Conservation (phyloP, 1,140 invertebrate genomes). For the Heliconius eleuchia region DNA sequence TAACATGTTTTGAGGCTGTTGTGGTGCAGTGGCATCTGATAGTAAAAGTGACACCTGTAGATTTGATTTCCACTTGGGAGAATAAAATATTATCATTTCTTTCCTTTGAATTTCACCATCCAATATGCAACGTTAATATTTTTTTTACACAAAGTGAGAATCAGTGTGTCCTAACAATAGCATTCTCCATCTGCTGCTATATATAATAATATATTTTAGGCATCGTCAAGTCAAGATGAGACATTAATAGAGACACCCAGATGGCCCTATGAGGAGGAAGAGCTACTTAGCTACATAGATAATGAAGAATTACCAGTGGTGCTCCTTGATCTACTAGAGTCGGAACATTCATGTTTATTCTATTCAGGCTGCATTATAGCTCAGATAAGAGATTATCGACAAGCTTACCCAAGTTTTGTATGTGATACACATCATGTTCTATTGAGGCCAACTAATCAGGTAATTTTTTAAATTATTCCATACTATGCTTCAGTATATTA, state of each 20-base stretch:
- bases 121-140: no score
- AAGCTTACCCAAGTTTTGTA: constrained; percentile 86
- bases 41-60: no score
- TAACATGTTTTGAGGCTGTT: not conserved
- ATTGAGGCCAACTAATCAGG: constrained; percentile 93
- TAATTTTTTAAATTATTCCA: not conserved
- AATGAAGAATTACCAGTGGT: constrained; percentile 93
- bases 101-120: no score
- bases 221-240: constrained; percentile 79
- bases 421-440: constrained; percentile 93
- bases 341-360: constrained; percentile 90
- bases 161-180: no score
- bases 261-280: constrained; percentile 90
- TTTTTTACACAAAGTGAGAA: no score
- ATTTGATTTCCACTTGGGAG: no score
- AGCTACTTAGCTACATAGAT: constrained; percentile 89
- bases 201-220: constrained; percentile 41
- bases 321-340: constrained; percentile 91
- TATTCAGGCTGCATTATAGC: constrained; percentile 95
- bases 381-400: constrained; percentile 94
- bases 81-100: no score
- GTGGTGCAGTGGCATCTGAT: no score
- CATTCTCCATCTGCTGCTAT: no score
- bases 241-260: constrained; percentile 87
- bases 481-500: not conserved